These are phyloP conservation scores for Drosophila nannoptera DNA, from an alignment of 1,140 invertebrate species.

Conservation along the genomic window DNA sequence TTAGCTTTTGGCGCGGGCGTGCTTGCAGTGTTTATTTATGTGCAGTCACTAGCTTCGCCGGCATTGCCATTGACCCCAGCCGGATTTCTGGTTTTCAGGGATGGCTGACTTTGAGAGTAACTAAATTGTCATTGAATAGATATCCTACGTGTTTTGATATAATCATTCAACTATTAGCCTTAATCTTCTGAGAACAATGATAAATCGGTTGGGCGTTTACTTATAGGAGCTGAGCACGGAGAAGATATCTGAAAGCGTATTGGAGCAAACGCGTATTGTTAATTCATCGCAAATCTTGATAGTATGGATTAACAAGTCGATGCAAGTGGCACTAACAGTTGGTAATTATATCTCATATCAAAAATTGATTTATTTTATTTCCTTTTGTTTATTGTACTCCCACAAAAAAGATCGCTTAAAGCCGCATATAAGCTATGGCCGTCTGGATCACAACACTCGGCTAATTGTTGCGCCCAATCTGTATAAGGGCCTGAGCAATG, in stretches of 20 bases:
- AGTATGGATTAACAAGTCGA: constrained; percentile 80
- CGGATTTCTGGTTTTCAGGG: constrained; percentile 19
- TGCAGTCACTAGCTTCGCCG: constrained; percentile 46
- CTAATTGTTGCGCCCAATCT: constrained; percentile 74
- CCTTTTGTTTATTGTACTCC: neutral
- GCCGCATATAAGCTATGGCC: constrained; percentile 66
- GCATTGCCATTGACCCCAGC: constrained; percentile 73
- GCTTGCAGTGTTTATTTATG: constrained; percentile 59
- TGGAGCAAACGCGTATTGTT: constrained; percentile 80
- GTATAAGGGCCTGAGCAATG: constrained; percentile 63
- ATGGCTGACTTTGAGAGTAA: constrained; percentile 16
- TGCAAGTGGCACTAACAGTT: constrained; percentile 79
- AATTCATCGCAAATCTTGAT: constrained; percentile 79
- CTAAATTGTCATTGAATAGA: too few relatives aligned
- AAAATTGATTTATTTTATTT: constrained; percentile 5
- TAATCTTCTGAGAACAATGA: too few relatives aligned
- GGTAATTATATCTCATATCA: constrained; percentile 69
- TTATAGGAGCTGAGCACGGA: constrained; percentile 79
- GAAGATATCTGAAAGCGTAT: constrained; percentile 79
- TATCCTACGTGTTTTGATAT: too few relatives aligned
- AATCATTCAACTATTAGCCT: too few relatives aligned
- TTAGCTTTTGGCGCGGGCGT: constrained; percentile 71
- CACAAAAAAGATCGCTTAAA: constrained; percentile 65
- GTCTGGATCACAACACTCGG: constrained; percentile 76
- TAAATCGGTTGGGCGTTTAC: too few relatives aligned